Base-by-base conservation (phyloP, 2,113 vertebrate species). In the Corythaixoides concolor region DNA sequence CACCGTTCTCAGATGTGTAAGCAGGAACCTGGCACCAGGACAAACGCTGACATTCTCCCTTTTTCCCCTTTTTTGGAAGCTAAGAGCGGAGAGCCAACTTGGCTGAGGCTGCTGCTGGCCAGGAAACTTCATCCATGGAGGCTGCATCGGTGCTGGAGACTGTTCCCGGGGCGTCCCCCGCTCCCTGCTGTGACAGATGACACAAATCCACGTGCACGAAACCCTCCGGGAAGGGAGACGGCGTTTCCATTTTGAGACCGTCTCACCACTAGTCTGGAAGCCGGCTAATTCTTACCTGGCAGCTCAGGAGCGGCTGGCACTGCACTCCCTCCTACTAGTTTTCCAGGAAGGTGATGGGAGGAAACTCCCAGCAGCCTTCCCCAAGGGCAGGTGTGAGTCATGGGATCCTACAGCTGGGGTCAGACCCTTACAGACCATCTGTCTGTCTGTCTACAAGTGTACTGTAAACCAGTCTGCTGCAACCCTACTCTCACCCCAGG, bases 291-390 rank as follows among this genome's bases (percentile, higher is more conserved):
- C 92, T 82, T 94, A 94, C 94, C 96, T 97, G 95, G 94, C 92
- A 97, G 87, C 47, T 83, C 8, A 1, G 66, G 18, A 74, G 50
- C 26, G 4, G 92, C 79, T 89, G 86, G 90, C 89, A 96, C 82
- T 33, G 4, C 15, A 15, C 66, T 94, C 2, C 1, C 52, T 96
- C 84, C 87, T 79, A 45, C 50, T 80, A 85, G 59, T 96, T 98
- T 98, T 96, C 90, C 97, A 92, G 94, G 92, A 97, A 97, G 91
- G 56, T 55, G 52, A 62, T 9, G 60, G 15, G 69, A 76, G 74
- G 86, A 85, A 80, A 62, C 33, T 93, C 83, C 88, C 58, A 5
- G 11, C 28, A 87, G 43, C 23, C n/a, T 87, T 89, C 50, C 77
- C 60, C 80, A 53, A 62, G 76, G 90, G 90, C 85, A 58, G 33